A percentile compares a stretch with the other conserved stretches of the same genome.
Conservation (phyloP, 2,797 vertebrate species). For the Ctenochaetus hawaiiensis region DNA sequence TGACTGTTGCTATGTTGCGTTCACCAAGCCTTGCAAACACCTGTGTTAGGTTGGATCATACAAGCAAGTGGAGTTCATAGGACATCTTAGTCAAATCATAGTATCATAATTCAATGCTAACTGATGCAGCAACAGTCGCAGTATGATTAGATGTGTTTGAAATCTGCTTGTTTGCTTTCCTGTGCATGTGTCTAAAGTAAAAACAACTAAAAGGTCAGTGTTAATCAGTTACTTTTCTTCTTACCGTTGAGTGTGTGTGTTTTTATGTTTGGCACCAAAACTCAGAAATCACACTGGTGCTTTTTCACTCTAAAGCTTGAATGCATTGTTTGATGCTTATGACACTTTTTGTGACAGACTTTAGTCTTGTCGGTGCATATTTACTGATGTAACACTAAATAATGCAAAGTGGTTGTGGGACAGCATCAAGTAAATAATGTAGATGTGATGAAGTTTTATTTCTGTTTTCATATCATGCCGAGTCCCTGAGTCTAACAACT, state of each 20-base stretch:
- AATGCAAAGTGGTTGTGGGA: conserved; percentile 57
- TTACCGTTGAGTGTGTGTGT: conserved; percentile 20
- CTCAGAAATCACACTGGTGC: conserved; percentile 7
- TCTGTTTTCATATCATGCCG: conserved; percentile 47
- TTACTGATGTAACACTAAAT: conserved; percentile 69
- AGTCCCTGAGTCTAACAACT: conserved; percentile 15
- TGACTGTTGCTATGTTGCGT: too few relatives aligned
- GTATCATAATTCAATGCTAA: conserved; percentile 1
- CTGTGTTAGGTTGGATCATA: too few relatives aligned
- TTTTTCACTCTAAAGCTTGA: conserved; percentile 24
- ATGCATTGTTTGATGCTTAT: conserved; percentile 45
- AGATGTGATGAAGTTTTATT: conserved; percentile 58
- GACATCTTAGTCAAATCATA: too few relatives aligned
- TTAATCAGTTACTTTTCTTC: conserved; percentile 54
- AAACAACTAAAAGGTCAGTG: conserved; percentile 52
- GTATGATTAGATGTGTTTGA: conserved; percentile 9
- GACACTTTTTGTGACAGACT: conserved; percentile 43
- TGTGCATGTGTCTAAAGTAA: conserved; percentile 38
- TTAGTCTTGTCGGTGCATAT: conserved; percentile 53
- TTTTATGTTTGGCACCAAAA: neutral
- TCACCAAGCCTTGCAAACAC: too few relatives aligned
- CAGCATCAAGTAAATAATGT: conserved; percentile 71
- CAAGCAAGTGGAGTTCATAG: too few relatives aligned
- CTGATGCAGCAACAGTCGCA: conserved; percentile 19
- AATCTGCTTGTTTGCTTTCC: neutral